Evolutionary conservation across 2,113 vertebrate species (phyloP), one percentile per base, ranked within the genome.

Genomic region (Pteruthius melanotis): DNA sequence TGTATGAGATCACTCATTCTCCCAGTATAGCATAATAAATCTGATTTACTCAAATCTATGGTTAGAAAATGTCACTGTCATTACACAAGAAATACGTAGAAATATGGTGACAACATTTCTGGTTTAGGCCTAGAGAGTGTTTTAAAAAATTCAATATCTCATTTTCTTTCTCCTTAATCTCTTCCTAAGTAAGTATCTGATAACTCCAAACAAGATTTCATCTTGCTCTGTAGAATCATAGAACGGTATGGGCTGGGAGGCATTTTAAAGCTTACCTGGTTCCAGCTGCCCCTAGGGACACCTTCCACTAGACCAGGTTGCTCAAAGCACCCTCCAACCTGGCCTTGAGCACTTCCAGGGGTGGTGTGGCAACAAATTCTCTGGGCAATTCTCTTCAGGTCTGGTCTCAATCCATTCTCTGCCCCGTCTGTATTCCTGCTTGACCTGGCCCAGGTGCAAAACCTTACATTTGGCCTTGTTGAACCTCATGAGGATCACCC

Each of bases 171-270:
- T 70, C 15, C 6, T 63, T 81, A 54, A 74, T 19, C 15, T 84
- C 35, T 78, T 70, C 44, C 35, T 63, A 72, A 50, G 9, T 33
- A 87, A 33, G 24, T 22, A 64, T 17, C n/a, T 44, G 24, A 22
- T 63, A 81, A 89, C 13, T 78, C 33, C 75, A 66, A 39, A 4
- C n/a, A 69, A 61, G 11, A 75, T 60, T 56, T 88, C 7, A 6
- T 82, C 39, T 68, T 75, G 8, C 21, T 93, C 27, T 19, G 4
- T 3, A 6, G 21, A 35, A 23, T 68, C 24, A 26, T 26, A 18
- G 28, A 47, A 47, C 2, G 0, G 11, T 40, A 22, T 53, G 14
- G 2, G 11, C 15, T 61, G 14, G 47, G 35, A 75, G 9, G 8
- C 20, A 31, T 53, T 60, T 75, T 68, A 47, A 31, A 37, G 47